Conservation (phyloP, 2,113 vertebrate species). For the Mirounga angustirostris region DNA sequence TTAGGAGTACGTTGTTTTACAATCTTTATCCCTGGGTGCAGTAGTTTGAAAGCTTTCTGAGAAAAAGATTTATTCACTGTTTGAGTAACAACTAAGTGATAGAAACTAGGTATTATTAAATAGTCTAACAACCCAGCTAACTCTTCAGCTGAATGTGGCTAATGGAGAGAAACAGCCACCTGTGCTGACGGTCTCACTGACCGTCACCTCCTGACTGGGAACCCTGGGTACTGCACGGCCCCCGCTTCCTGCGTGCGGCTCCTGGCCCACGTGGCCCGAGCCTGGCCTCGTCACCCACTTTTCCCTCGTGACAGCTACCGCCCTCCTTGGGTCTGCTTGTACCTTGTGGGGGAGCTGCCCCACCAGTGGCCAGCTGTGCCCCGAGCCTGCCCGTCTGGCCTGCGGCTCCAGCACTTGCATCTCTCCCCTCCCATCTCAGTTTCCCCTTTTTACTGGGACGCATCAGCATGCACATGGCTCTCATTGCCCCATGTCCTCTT, state of each 20-base stretch:
- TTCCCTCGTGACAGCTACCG: fast-evolving
- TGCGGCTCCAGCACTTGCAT: not conserved
- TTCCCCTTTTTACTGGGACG: too few species aligned
- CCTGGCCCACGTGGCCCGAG: too few species aligned
- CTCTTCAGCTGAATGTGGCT: too few species aligned
- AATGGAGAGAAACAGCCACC: not conserved
- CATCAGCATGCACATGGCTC: fast-evolving
- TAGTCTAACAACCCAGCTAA: not conserved
- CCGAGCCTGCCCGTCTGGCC: not conserved
- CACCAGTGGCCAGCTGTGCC: not conserved
- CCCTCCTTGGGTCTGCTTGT: too few species aligned
- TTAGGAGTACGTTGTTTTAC: fast-evolving
- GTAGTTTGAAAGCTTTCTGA: not conserved
- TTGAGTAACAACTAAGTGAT: fast-evolving
- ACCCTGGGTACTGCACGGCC: not conserved
- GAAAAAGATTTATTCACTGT: not conserved
- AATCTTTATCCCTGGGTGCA: not conserved
- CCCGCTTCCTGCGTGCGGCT: not conserved
- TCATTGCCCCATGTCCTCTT: not conserved
- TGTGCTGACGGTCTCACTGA: not conserved
- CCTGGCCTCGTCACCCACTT: not conserved
- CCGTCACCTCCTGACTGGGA: not conserved
- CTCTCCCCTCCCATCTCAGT: not conserved
- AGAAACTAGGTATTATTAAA: not conserved
- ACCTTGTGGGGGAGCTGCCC: not conserved